Evolutionary conservation across 2,888 invertebrate species (phyloP).

Genomic region (Pomacea canaliculata): DNA sequence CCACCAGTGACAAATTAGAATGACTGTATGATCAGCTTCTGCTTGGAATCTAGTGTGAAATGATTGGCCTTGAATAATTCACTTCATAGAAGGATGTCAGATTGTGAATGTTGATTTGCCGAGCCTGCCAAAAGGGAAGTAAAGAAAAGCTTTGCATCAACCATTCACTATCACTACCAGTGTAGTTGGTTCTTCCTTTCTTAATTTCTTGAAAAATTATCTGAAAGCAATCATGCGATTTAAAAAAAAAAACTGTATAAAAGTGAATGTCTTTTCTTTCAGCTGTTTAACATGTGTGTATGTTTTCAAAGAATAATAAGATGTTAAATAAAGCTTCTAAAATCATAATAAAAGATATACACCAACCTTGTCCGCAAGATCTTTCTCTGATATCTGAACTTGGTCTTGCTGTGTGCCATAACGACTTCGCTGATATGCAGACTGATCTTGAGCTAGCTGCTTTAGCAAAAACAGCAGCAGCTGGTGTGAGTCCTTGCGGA

Average conservation of each 20-base stretch:
- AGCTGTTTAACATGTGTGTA: too few species aligned
- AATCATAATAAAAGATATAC: too few species aligned
- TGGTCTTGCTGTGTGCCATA: slow-evolving; percentile 74
- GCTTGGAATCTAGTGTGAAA: slow-evolving; percentile 85
- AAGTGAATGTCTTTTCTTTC: too few species aligned
- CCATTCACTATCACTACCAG: background rate
- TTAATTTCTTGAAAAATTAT: too few species aligned
- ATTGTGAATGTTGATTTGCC: slow-evolving; percentile 90
- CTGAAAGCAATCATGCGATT: too few species aligned
- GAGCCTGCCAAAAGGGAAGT: slow-evolving; percentile 77
- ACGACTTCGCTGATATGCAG: slow-evolving; percentile 78
- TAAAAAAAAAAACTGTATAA: too few species aligned
- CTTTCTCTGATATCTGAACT: slow-evolving; percentile 89
- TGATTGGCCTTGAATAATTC: slow-evolving; percentile 89
- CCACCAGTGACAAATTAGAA: slow-evolving; percentile 30
- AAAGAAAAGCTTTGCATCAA: background rate
- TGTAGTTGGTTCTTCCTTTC: too few species aligned
- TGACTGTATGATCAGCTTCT: slow-evolving; percentile 86
- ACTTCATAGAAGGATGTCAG: slow-evolving; percentile 92
- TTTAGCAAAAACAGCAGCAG: slow-evolving; percentile 93
- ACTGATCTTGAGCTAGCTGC: slow-evolving; percentile 91
- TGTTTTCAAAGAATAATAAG: too few species aligned
- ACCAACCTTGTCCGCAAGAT: slow-evolving; percentile 80
- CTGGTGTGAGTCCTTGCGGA: slow-evolving; percentile 96
- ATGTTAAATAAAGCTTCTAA: too few species aligned